Base-by-base conservation (phyloP, 2,888 invertebrate species). In the Erebia epiphron region DNA sequence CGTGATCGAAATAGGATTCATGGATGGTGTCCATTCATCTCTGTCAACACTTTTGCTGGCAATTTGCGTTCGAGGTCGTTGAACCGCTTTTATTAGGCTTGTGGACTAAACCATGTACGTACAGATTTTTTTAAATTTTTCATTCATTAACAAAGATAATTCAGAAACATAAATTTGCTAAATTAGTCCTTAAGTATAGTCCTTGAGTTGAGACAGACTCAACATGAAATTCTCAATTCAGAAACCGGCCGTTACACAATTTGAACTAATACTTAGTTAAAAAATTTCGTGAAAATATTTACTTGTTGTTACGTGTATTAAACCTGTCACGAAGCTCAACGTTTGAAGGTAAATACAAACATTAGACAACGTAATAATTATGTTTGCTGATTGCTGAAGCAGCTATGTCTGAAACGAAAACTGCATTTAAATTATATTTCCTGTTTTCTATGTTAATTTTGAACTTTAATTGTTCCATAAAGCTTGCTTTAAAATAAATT, bases 1-100 rank as follows among this genome's bases (percentile, higher is more conserved):
- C 49, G 46, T 21, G 21, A 62, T 62, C 62, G 21, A 62, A 16
- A 62, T 62, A 13, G 49, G 49, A 49, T 62, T 21, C 62, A 49
- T 46, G 13, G 62, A 62, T 49, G 62, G 11, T 49, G 62, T 62
- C 61, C 62, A 62, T 62, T 18, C 62, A 21, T 62, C 62, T 62
- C 49, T 49, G 62, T 62, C 62, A 62, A 43, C 18, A 43, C 61
- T 49, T 56, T 62, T 46, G 18, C 43, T 46, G 46, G 46, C 21
- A 46, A 61, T 61, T 61, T 62, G 26, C 49, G 26, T 62, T 49
- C 46, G 62, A 62, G 46, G 14, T 49, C 46, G 21, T 46, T 46
- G 62, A 62, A 46, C 49, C 21, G 46, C 43, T 21, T 21, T 49
- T 21, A 14, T 18, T 60, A 13, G 13, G 60, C 16, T 8, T 52